Evolutionary conservation across 2,113 vertebrate species (phyloP).

Genomic region (Saguinus imperator): DNA sequence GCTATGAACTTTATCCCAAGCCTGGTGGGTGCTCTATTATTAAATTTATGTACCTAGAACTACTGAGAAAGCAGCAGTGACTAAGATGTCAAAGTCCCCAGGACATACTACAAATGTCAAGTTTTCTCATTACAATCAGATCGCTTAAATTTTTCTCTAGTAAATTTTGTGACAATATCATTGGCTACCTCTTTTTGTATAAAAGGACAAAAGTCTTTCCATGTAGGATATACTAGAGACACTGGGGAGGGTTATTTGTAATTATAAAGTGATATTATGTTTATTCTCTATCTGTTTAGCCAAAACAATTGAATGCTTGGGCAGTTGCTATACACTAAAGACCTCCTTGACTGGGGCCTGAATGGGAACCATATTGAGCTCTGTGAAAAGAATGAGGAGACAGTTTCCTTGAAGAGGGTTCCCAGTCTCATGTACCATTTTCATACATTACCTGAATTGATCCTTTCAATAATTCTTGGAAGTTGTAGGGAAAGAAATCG

Average conservation of each 20-base stretch:
- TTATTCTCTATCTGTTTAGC: not conserved
- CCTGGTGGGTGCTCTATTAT: not conserved
- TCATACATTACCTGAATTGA: not conserved
- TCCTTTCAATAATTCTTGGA: not conserved
- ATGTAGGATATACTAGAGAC: not conserved
- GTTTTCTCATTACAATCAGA: not conserved
- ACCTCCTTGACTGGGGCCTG: not conserved
- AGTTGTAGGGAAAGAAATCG: not conserved
- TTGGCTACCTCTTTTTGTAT: not conserved
- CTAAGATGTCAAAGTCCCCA: not conserved
- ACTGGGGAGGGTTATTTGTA: constrained; percentile 17
- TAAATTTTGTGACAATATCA: not conserved
- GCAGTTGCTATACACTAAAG: not conserved
- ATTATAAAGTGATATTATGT: not conserved
- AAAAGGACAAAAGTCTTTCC: constrained; percentile 33
- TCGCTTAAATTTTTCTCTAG: not conserved
- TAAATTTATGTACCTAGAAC: not conserved
- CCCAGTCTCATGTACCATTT: not conserved
- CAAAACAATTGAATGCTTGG: not conserved
- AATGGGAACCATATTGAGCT: not conserved
- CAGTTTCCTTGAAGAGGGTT: not conserved
- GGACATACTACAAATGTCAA: not conserved
- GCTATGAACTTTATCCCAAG: constrained; percentile 31
- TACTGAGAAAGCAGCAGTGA: constrained; percentile 1
- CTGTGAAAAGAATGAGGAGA: not conserved